Evolutionary conservation across 2,888 invertebrate species (phyloP), one percentile per base, ranked within the genome.

Genomic region (Drosophila borealis): DNA sequence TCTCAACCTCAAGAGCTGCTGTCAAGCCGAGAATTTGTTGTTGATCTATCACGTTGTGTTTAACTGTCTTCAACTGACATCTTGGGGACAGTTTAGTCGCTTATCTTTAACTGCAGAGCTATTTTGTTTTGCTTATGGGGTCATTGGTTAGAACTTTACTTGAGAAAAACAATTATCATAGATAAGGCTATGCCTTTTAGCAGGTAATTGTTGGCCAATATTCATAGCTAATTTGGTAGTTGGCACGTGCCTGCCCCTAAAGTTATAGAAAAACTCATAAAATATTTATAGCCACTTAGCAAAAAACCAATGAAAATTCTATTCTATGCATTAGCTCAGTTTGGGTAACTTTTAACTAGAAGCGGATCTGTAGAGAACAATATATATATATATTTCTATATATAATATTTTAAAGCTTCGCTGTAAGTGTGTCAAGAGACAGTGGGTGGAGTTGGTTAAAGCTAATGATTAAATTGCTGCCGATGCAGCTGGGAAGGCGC

Each of bases 91-190:
- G 60, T 59, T 59, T 9, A 29, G n/a, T 11, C 14, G 36, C 25
- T 77, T 74, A 74, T 74, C 74, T 74, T 59, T 53, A 19, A 29
- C 72, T 50, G 77, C 73, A 76, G 66, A 61, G 57, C 6, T 37
- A 6, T 19, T 29, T 8, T 49, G 34, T 9, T 29, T 36, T 10
- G 3, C 19, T 10, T 45, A 19, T 14, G 45, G 33, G 61, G 61
- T 61, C 49, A 63, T 25, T 63, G 63, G 14, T 42, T 49, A 55
- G 29, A 41, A 55, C 21, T 51, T 50, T n/a, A 17, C 3, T 25
- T 17, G 17, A 57, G 29, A 29, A 29, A 34, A 65, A 54, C 25
- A 65, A 37, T 65, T 37, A 44, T 9, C 36, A 50, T 3, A 65
- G 50, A 64, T 50, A 29, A 44, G 44, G 17, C 36, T 21, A 33